Conservation (phyloP, 2,113 vertebrate genomes). For the Epinephelus fuscoguttatus region DNA sequence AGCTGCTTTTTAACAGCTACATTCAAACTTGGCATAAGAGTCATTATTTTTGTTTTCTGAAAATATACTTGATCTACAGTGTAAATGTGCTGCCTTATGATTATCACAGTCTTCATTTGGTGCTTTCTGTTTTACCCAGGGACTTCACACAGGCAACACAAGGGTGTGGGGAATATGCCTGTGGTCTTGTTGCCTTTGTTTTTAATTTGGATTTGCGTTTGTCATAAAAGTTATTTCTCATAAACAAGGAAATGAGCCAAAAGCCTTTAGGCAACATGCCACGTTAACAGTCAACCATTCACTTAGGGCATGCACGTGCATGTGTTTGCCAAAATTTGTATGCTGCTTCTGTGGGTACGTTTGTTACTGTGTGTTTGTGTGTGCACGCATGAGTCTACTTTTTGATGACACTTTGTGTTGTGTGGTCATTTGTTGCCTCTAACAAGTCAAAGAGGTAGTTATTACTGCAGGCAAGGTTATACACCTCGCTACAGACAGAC, state of each 20-base stretch:
- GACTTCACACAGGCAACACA: conserved; percentile 9
- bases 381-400: background rate
- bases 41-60: background rate
- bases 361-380: conserved; percentile 1
- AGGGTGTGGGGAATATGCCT: background rate
- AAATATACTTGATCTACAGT: background rate
- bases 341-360: background rate
- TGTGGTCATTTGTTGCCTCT: conserved; percentile 6
- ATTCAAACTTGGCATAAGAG: background rate
- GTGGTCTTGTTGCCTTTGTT: conserved; percentile 22
- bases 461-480: conserved; percentile 48
- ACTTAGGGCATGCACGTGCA: conserved; percentile 1
- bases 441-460: conserved; percentile 44
- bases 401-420: conserved; percentile 31
- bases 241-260: conserved; percentile 18
- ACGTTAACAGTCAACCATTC: conserved; percentile 6
- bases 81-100: background rate
- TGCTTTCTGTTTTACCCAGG: conserved; percentile 2
- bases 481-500: conserved; percentile 17
- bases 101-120: conserved; percentile 8
- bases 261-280: conserved; percentile 33
- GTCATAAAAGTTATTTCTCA: conserved; percentile 16
- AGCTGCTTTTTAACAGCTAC: background rate
- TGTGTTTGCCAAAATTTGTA: conserved; percentile 15
- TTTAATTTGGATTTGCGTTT: conserved; percentile 30